Conservation (phyloP, 2,888 invertebrate species). For the Diarsia rubi region DNA sequence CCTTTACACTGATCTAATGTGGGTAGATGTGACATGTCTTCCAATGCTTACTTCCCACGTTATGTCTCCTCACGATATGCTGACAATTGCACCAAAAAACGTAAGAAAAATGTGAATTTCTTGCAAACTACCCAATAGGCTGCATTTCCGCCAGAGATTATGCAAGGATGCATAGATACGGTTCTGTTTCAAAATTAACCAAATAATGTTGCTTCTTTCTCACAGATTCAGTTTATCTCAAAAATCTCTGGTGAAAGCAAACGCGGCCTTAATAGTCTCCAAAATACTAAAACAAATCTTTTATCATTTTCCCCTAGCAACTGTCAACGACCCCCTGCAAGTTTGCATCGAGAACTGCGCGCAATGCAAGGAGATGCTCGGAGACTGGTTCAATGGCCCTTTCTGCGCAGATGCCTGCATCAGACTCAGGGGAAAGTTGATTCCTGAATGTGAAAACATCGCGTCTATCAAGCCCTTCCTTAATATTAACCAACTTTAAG, state of each 20-base stretch:
- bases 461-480: constrained; percentile 95
- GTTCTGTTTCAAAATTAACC: neutral
- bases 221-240: neutral
- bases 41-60: too few relatives aligned
- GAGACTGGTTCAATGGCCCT: constrained; percentile 96
- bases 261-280: neutral
- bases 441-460: constrained; percentile 96
- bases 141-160: neutral
- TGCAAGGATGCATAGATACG: neutral
- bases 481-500: constrained; percentile 80
- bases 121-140: neutral
- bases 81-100: neutral
- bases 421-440: constrained; percentile 95
- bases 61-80: neutral
- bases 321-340: constrained; percentile 91
- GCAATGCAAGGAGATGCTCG: constrained; percentile 97
- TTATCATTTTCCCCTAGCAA: constrained; percentile 74
- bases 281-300: constrained; percentile 37
- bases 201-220: neutral
- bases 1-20: neutral
- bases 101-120: neutral
- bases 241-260: neutral
- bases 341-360: constrained; percentile 96
- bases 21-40: too few relatives aligned
- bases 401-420: constrained; percentile 96